These are phyloP conservation scores for Sebastolobus altivelis DNA, from an alignment of 2,797 vertebrate species.

Conservation along the genomic window DNA sequence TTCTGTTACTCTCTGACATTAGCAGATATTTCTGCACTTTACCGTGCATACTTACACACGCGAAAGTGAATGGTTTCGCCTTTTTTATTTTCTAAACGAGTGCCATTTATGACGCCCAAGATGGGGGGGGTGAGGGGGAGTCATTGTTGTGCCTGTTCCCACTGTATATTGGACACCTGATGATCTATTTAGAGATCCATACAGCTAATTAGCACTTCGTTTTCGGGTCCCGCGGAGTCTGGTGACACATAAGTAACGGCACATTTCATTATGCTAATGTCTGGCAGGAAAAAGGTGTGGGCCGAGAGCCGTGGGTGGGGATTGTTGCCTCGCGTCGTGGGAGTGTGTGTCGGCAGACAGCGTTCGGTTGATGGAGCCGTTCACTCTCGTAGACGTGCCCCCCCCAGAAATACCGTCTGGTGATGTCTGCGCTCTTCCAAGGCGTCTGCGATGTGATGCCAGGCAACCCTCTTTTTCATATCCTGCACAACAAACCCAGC, in stretches of 20 bases:
- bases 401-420: constrained; percentile 54
- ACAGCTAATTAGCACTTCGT: constrained; percentile 63
- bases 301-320: constrained; percentile 21
- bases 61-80: background rate
- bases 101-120: constrained; percentile 14
- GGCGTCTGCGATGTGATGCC: constrained; percentile 34
- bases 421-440: constrained; percentile 46
- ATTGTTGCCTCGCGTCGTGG: constrained; percentile 25
- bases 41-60: background rate
- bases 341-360: constrained; percentile 35
- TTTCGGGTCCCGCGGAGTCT: constrained; percentile 52
- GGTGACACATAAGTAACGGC: constrained; percentile 66
- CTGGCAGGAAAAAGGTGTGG: constrained; percentile 34
- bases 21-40: background rate
- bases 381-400: constrained; percentile 57
- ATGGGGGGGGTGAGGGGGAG: background rate
- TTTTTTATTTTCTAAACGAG: constrained; percentile 7
- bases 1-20: background rate
- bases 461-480: constrained; percentile 15
- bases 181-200: constrained; percentile 62
- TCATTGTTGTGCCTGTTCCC: constrained; percentile 23
- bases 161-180: constrained; percentile 44
- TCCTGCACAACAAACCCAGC: constrained; percentile 34
- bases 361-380: constrained; percentile 62
- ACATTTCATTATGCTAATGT: constrained; percentile 75